These are phyloP conservation scores for Tridacna crocea DNA, from an alignment of 2,888 invertebrate genomes.

Conservation along the genomic window DNA sequence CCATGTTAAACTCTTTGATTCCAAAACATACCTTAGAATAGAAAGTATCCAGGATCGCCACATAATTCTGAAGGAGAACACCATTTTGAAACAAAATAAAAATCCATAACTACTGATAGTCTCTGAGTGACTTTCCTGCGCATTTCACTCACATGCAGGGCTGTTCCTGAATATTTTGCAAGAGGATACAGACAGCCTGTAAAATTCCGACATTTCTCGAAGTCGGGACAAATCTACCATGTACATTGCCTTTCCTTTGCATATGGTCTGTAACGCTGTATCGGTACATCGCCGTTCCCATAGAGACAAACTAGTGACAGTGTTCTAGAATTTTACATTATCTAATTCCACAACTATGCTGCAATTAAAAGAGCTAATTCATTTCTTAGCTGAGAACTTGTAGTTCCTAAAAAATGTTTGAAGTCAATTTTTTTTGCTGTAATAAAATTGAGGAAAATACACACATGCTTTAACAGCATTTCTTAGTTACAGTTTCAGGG, in stretches of 20 bases:
- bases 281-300: background rate
- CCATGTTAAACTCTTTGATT: too few relatives aligned
- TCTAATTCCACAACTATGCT: too few relatives aligned
- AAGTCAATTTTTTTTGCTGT: too few relatives aligned
- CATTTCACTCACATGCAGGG: constrained; percentile 1
- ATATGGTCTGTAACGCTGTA: background rate
- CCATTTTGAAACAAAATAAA: constrained; percentile 3
- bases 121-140: constrained; percentile 12
- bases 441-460: too few relatives aligned
- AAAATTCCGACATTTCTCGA: constrained; percentile 5
- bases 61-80: background rate
- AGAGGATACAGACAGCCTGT: background rate
- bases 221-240: constrained; percentile 12
- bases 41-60: background rate
- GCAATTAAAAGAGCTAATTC: too few relatives aligned
- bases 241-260: constrained; percentile 6
- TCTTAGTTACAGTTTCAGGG: too few relatives aligned
- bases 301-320: background rate
- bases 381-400: too few relatives aligned
- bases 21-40: too few relatives aligned
- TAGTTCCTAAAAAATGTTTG: too few relatives aligned
- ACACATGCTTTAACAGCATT: too few relatives aligned
- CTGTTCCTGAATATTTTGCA: constrained; percentile 24
- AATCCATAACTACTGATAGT: constrained; percentile 14
- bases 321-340: background rate